phyloP scores from a whole-genome alignment of 2,797 vertebrate species.

The Labeo calbasu region DNA sequence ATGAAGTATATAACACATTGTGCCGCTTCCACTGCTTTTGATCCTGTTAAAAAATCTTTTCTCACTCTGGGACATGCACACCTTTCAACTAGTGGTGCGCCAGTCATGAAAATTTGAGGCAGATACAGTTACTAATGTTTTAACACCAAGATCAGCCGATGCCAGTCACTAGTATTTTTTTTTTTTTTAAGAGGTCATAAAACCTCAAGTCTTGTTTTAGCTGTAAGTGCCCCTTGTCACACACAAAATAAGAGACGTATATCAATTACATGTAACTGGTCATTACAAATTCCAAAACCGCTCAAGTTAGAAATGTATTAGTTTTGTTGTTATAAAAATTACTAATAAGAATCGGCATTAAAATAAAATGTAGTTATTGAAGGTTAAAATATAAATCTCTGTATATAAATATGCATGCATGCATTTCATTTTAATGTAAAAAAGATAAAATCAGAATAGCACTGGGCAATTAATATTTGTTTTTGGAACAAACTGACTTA shows the following conservation, averaged over 20 bases:
- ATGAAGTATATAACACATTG: background rate
- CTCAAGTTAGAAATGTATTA: background rate
- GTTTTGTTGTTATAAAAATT: background rate
- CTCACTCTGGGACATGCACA: background rate
- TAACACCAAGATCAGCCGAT: background rate
- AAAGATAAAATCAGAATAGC: background rate
- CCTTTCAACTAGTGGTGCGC: background rate
- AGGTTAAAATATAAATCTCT: background rate
- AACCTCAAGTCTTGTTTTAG: background rate
- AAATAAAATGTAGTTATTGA: background rate
- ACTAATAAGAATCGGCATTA: background rate
- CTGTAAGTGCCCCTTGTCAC: background rate
- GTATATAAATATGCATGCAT: background rate
- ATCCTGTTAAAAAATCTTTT: background rate
- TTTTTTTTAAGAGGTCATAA: background rate
- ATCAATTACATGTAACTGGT: background rate
- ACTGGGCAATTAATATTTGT: background rate
- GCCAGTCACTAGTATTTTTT: background rate
- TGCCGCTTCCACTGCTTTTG: background rate
- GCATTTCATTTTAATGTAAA: background rate
- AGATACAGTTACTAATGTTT: background rate
- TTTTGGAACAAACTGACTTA: too few species aligned
- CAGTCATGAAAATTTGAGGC: background rate
- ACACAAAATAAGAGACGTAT: background rate
- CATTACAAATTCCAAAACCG: background rate